A percentile compares a stretch with the other conserved stretches of the same genome.
Evolutionary conservation across 2,113 vertebrate species (phyloP).

Genomic region (Campylomormyrus numenius): DNA sequence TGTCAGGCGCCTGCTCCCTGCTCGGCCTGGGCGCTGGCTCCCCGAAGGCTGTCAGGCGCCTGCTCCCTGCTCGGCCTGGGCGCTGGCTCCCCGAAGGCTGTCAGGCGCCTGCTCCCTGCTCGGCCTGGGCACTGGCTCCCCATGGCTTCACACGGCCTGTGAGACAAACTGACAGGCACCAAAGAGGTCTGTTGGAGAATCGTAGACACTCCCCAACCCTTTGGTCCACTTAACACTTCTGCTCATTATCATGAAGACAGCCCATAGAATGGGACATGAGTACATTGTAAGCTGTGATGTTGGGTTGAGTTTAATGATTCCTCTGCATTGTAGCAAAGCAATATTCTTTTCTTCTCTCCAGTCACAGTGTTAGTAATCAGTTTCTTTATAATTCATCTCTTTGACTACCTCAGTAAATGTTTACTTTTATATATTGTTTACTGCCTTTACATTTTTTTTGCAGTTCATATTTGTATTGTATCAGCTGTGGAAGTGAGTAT

Average conservation of each 20-base stretch:
- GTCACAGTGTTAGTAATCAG: neutral
- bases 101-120: slow-evolving; percentile 75
- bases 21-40: slow-evolving; percentile 25
- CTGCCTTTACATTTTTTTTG: neutral
- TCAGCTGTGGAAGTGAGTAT: no score
- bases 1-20: slow-evolving; percentile 59
- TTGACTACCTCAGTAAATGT: neutral
- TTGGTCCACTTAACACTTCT: neutral
- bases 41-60: no score
- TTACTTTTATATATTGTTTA: neutral
- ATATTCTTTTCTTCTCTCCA: neutral
- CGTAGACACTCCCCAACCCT: neutral
- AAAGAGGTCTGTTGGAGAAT: neutral
- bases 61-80: no score
- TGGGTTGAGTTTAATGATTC: neutral
- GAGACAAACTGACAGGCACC: slow-evolving; percentile 22
- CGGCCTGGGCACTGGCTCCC: slow-evolving; percentile 57
- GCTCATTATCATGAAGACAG: neutral
- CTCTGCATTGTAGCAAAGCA: neutral
- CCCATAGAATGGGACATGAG: neutral
- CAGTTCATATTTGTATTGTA: neutral
- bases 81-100: slow-evolving; percentile 57
- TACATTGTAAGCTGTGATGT: neutral
- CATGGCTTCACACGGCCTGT: slow-evolving; percentile 33
- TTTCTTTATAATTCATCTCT: neutral